Conservation (phyloP, 1,140 invertebrate species). For the Leptopilina boulardi region DNA sequence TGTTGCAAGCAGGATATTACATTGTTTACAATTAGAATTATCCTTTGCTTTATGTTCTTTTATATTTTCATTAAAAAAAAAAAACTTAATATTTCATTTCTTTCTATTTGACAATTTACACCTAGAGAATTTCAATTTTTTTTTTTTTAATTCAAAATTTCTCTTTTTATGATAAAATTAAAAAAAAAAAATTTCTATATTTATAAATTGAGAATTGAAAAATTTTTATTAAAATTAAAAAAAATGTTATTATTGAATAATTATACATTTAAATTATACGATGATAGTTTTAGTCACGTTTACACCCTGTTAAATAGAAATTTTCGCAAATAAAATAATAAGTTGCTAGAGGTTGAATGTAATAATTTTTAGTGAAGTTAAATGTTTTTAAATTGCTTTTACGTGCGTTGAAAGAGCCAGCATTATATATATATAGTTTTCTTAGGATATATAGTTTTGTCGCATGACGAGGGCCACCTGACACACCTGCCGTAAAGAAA, state of each 20-base stretch:
- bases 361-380: neutral
- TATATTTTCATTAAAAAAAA: neutral
- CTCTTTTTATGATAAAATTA: too few species aligned
- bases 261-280: too few species aligned
- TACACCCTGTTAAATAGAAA: neutral
- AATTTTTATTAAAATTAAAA: too few species aligned
- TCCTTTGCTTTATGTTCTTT: neutral
- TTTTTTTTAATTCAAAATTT: too few species aligned
- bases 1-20: constrained; percentile 28
- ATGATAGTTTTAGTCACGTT: neutral
- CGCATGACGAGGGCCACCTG: constrained; percentile 30
- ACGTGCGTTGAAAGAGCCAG: neutral
- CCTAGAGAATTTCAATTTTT: too few species aligned
- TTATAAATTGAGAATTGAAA: too few species aligned
- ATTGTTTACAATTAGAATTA: constrained; percentile 25
- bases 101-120: too few species aligned
- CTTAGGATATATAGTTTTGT: neutral
- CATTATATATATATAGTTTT: constrained; percentile 3
- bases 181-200: too few species aligned
- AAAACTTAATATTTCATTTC: neutral
- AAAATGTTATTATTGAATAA: too few species aligned
- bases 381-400: neutral
- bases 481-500: constrained; percentile 20
- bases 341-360: neutral
- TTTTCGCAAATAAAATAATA: neutral